Evolutionary conservation across 2,113 vertebrate species (phyloP).

Genomic region (Polypterus senegalus): DNA sequence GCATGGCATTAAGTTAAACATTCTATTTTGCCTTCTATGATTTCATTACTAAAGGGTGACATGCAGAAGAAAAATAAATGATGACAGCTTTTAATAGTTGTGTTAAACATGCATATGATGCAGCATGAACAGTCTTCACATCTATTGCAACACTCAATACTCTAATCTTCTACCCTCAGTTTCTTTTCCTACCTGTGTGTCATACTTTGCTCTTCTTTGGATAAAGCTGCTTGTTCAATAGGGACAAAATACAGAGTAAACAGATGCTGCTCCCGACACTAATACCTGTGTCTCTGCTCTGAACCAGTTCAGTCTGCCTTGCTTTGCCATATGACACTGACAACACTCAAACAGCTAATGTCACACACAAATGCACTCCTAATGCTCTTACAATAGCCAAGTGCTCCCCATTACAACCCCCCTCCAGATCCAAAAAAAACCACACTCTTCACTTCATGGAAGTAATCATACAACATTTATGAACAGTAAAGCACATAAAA

Average conservation of each 20-base stretch:
- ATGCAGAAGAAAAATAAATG: too few relatives aligned
- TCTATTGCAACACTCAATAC: too few relatives aligned
- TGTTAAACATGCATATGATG: too few relatives aligned
- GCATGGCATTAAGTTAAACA: too few relatives aligned
- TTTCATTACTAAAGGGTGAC: too few relatives aligned
- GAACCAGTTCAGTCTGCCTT: conserved; percentile 29
- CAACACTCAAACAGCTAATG: conserved; percentile 28
- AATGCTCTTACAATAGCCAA: conserved; percentile 29
- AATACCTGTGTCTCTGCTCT: conserved; percentile 20
- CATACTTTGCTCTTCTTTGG: conserved; percentile 5
- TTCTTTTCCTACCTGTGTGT: conserved; percentile 14
- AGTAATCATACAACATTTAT: not conserved
- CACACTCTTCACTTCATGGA: not conserved
- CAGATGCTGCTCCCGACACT: conserved; percentile 9
- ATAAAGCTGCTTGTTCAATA: conserved; percentile 6
- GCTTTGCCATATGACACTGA: conserved; percentile 33
- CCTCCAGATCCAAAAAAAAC: conserved; percentile 3
- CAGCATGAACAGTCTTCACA: too few relatives aligned
- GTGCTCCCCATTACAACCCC: conserved; percentile 7
- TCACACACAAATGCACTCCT: conserved; percentile 33
- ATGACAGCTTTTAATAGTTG: too few relatives aligned
- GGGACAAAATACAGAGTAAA: conserved; percentile 7
- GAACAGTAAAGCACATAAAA: not conserved
- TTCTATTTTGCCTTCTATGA: too few relatives aligned
- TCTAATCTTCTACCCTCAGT: too few relatives aligned